Evolutionary conservation across 2,888 invertebrate genomes (phyloP).

Genomic region (Pegoplata infirma): DNA sequence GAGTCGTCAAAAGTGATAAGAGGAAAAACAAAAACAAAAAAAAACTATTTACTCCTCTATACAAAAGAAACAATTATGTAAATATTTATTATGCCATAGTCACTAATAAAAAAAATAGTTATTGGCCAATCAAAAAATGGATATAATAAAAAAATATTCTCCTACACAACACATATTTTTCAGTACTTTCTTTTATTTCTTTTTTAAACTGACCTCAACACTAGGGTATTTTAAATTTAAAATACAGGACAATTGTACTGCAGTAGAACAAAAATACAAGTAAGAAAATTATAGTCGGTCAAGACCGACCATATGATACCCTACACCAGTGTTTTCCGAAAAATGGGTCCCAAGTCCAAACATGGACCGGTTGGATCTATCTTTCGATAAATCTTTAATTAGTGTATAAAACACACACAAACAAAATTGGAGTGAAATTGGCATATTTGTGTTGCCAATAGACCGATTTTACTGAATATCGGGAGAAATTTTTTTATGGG

Average conservation of each 20-base stretch:
- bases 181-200: background rate
- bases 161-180: background rate
- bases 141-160: background rate
- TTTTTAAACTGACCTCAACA: conserved; percentile 35
- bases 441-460: no score
- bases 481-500: no score
- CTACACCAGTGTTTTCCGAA: no score
- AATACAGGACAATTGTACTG: conserved; percentile 24
- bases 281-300: no score
- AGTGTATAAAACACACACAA: no score
- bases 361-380: no score
- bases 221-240: conserved; percentile 35
- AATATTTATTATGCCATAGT: background rate
- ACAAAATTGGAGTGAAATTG: no score
- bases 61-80: background rate
- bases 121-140: background rate
- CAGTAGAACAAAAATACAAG: conserved; percentile 25
- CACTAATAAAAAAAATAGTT: background rate
- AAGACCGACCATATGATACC: no score
- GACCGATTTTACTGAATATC: no score
- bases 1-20: background rate
- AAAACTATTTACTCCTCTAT: background rate
- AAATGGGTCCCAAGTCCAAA: no score
- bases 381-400: no score
- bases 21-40: background rate